Evolutionary conservation across 2,113 vertebrate species (phyloP), one percentile per base, ranked within the genome.

Genomic region (Syngnathus scovelli): DNA sequence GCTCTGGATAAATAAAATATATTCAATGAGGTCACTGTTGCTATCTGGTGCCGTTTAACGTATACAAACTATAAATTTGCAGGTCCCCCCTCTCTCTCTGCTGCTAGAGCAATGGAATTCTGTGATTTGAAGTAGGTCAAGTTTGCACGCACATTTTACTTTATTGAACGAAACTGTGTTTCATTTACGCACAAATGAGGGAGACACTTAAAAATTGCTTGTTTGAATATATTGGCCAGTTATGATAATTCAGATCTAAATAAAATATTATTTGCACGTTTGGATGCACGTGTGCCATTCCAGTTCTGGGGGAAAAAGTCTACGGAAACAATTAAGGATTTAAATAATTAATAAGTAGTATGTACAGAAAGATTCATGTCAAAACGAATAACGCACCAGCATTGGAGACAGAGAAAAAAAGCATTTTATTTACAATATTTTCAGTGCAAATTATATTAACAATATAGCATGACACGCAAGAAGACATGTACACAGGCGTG

Each of bases 391-490:
- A 71, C 61, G 0, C 18, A n/a, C 44, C 48, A 71, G 66, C 54
- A 56, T 56, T 44, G 58, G 91, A 93, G 91, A 80, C 92, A 94
- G 89, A 89, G 94, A 94, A 94, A 11, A 11, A 3, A n/a, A 51
- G 3, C 7, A 89, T 93, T 98, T 96, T 96, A 98, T 98, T 96
- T 97, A 97, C 95, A 97, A 78, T 85, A 87, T 77, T 86, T 90
- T 93, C 92, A 93, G 92, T 93, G 93, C 94, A 94, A 92, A 89
- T 89, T 86, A 87, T 89, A 87, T 87, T 85, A 86, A 86, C 84
- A 90, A 88, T 89, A 89, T 91, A 90, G 78, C 85, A 90, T 81
- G 87, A 77, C 77, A 74, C 77, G 83, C 66, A 76, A 77, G 75
- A 86, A 76, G 84, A 78, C 66, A 86, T 80, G 67, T 85, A 84